Evolutionary conservation across 1,140 invertebrate genomes (phyloP).

Genomic region (Dreissena rostriformis): DNA sequence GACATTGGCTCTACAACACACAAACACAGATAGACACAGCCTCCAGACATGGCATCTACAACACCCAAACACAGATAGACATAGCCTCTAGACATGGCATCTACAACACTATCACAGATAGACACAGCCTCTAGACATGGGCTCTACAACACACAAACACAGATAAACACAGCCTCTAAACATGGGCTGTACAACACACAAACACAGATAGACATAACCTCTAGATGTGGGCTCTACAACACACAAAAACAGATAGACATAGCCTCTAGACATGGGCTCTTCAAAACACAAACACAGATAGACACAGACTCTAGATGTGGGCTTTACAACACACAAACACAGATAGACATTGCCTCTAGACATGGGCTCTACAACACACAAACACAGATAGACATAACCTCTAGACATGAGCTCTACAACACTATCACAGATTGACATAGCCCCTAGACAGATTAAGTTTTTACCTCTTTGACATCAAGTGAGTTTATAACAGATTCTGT

Average conservation of each 20-base stretch:
- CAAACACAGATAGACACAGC: too few relatives aligned
- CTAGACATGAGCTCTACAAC: too few relatives aligned
- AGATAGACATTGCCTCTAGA: too few relatives aligned
- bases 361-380: too few relatives aligned
- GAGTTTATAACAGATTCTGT: constrained; percentile 92
- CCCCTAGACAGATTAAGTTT: neutral
- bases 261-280: neutral
- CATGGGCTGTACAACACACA: constrained; percentile 85
- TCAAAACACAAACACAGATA: neutral
- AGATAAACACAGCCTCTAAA: too few relatives aligned
- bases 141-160: too few relatives aligned
- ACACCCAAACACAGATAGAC: constrained; percentile 60
- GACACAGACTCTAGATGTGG: too few relatives aligned
- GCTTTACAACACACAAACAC: too few relatives aligned
- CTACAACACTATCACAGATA: neutral
- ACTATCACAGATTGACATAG: too few relatives aligned
- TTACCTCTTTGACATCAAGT: constrained; percentile 88
- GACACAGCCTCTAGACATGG: too few relatives aligned
- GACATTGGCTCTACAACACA: too few relatives aligned
- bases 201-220: constrained; percentile 95
- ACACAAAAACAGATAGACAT: constrained; percentile 58
- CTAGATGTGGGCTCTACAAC: constrained; percentile 89
- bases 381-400: too few relatives aligned
- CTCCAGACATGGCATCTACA: constrained; percentile 86
- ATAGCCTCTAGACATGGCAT: neutral